These are phyloP conservation scores for Lemur catta DNA, from an alignment of 2,797 vertebrate species.

Conservation along the genomic window DNA sequence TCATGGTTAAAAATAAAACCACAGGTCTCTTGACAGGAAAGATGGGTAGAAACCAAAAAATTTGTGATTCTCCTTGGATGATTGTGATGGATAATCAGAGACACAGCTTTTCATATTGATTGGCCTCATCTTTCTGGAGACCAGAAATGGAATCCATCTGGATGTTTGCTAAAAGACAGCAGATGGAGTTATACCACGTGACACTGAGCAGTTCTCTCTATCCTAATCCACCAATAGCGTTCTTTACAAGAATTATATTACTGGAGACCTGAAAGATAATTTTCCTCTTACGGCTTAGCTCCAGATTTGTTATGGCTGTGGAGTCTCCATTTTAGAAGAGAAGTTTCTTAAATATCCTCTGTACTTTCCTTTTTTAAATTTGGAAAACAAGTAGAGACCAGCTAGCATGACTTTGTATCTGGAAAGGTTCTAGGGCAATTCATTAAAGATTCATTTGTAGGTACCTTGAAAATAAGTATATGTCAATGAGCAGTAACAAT, in stretches of 20 bases:
- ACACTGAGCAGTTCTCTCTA: neutral
- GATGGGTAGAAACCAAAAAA: slow-evolving; percentile 37
- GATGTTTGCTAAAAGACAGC: slow-evolving; percentile 14
- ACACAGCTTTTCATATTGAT: neutral
- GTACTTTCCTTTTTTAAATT: neutral
- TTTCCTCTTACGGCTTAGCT: slow-evolving; percentile 17
- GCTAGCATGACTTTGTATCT: neutral
- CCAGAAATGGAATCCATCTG: slow-evolving; percentile 46
- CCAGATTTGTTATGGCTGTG: neutral
- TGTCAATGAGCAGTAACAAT: neutral
- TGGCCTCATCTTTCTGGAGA: slow-evolving; percentile 27
- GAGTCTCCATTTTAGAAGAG: neutral
- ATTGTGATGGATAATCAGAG: slow-evolving; percentile 10
- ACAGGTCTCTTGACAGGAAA: slow-evolving; percentile 47
- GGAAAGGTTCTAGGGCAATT: slow-evolving; percentile 4
- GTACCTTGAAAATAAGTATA: neutral
- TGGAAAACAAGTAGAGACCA: neutral
- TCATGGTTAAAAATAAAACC: slow-evolving; percentile 31
- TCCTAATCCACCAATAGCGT: neutral
- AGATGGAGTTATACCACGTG: neutral
- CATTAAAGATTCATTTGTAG: neutral
- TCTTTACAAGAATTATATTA: slow-evolving; percentile 43
- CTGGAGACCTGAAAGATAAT: neutral
- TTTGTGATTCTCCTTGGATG: slow-evolving; percentile 59
- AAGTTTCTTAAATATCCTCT: slow-evolving; percentile 4